phyloP scores from a whole-genome alignment of 2,797 vertebrate species.

The Labroides dimidiatus region DNA sequence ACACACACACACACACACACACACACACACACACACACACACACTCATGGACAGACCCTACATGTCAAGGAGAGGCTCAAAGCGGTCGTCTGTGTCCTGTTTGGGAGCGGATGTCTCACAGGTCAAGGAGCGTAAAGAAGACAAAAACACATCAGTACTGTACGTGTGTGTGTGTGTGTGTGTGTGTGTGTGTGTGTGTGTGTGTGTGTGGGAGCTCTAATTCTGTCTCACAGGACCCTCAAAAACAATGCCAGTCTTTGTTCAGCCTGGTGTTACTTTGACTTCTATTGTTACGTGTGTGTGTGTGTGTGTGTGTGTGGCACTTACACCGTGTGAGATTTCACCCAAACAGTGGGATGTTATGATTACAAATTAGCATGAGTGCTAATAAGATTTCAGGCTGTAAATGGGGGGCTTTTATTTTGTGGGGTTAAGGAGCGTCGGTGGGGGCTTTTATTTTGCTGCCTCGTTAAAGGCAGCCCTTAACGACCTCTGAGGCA shows the following conservation, averaged over 20 bases:
- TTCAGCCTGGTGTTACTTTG: constrained; percentile 49
- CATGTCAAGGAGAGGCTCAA: constrained; percentile 11
- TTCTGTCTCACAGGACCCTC: constrained; percentile 42
- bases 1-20: neutral
- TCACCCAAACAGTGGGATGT: constrained; percentile 47
- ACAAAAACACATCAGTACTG: constrained; percentile 22
- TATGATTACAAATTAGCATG: constrained; percentile 67
- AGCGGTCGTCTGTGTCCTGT: constrained; percentile 53
- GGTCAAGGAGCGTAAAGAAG: constrained; percentile 45
- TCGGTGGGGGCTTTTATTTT: constrained; percentile 21
- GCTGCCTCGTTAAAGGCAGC: constrained; percentile 55
- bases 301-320: constrained; percentile 23
- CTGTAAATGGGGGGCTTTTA: constrained; percentile 50
- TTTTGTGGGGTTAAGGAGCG: constrained; percentile 49
- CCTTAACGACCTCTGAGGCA: constrained; percentile 60
- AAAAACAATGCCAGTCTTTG: constrained; percentile 73
- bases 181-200: no score
- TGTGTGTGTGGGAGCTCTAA: constrained; percentile 57
- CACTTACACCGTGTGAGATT: constrained; percentile 17
- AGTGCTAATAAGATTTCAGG: constrained; percentile 62
- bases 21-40: constrained; percentile 13
- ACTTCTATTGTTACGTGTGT: constrained; percentile 47
- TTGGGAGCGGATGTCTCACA: constrained; percentile 48
- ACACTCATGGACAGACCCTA: neutral
- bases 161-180: constrained; percentile 19